Conservation (phyloP, 2,888 invertebrate genomes). For the Phania funesta region DNA sequence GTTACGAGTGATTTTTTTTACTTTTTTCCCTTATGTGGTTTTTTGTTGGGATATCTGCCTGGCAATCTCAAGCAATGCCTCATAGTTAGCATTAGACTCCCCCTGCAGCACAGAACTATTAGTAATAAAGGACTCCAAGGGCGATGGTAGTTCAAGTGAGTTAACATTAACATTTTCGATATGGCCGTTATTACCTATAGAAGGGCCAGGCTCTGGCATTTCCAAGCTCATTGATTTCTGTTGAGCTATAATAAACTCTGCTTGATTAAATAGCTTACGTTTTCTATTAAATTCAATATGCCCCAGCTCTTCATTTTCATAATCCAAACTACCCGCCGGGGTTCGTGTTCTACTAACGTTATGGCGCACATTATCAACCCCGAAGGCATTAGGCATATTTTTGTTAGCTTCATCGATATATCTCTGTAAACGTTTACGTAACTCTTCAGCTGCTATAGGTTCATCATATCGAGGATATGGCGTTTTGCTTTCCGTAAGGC, state of each 20-base stretch:
- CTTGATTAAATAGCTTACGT: constrained; percentile 52
- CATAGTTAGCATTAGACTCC: not conserved
- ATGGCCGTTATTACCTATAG: constrained; percentile 35
- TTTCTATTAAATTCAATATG: constrained; percentile 32
- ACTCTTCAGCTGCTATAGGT: constrained; percentile 27
- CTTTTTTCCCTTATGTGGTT: too few species aligned
- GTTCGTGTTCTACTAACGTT: constrained; percentile 18
- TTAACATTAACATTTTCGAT: not conserved
- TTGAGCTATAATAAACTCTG: constrained; percentile 47
- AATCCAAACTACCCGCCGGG: not conserved
- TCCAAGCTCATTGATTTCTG: constrained; percentile 36
- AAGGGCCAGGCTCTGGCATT: constrained; percentile 43
- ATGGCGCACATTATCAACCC: constrained; percentile 6
- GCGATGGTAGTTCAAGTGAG: not conserved
- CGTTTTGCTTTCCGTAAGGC: constrained; percentile 63
- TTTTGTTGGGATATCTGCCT: not conserved
- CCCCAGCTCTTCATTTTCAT: constrained; percentile 31
- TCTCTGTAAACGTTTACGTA: constrained; percentile 36
- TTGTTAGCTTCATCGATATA: constrained; percentile 9
- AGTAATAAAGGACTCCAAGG: too few species aligned
- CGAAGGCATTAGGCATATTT: not conserved
- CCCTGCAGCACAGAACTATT: too few species aligned
- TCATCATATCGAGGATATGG: constrained; percentile 67
- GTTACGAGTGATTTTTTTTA: too few species aligned
- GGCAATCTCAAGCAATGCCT: constrained; percentile 28